Percentiles rank a stretch among this genome's conserved stretches.
Evolutionary conservation across 92 coral and sea anemone genomes (phyloP).

Genomic region (Bergia sp.): DNA sequence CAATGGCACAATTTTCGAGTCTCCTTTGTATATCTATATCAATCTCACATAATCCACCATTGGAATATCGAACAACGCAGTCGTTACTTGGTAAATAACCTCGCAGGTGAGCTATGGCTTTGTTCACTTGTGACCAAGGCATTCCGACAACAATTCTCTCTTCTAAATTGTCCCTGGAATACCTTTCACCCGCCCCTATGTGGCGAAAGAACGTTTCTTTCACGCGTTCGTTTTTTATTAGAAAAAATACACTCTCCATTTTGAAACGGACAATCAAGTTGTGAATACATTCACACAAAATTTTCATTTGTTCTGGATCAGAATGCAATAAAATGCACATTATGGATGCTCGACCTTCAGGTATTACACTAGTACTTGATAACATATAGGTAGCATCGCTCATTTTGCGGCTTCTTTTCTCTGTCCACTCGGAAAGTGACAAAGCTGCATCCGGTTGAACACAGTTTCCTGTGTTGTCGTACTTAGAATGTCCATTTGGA

Average conservation of each 20-base stretch:
- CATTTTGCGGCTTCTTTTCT: constrained; percentile 45
- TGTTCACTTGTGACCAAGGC: constrained; percentile 48
- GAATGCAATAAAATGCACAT: constrained; percentile 26
- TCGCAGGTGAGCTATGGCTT: constrained; percentile 25
- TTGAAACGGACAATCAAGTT: constrained; percentile 25
- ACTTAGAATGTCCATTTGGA: constrained; percentile 46
- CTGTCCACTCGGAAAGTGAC: constrained; percentile 42
- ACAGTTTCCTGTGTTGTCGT: constrained; percentile 26
- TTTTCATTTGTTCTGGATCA: constrained; percentile 39
- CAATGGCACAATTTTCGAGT: constrained; percentile 40
- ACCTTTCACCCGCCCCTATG: constrained; percentile 45
- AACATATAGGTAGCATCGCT: constrained; percentile 33
- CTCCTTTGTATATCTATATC: constrained; percentile 36
- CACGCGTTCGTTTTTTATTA: constrained; percentile 26
- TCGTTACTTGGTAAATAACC: constrained; percentile 41
- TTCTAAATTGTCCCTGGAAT: constrained; percentile 28
- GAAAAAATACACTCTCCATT: constrained; percentile 31
- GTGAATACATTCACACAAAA: constrained; percentile 34
- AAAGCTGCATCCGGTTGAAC: constrained; percentile 39
- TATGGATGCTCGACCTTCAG: constrained; percentile 41
- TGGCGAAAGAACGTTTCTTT: constrained; percentile 29
- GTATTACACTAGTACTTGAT: constrained; percentile 32
- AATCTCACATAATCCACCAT: constrained; percentile 44
- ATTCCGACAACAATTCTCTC: constrained; percentile 41
- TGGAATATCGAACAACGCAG: constrained; percentile 45